Base-by-base conservation (phyloP, 1,140 invertebrate species). In the Manduca sexta region DNA sequence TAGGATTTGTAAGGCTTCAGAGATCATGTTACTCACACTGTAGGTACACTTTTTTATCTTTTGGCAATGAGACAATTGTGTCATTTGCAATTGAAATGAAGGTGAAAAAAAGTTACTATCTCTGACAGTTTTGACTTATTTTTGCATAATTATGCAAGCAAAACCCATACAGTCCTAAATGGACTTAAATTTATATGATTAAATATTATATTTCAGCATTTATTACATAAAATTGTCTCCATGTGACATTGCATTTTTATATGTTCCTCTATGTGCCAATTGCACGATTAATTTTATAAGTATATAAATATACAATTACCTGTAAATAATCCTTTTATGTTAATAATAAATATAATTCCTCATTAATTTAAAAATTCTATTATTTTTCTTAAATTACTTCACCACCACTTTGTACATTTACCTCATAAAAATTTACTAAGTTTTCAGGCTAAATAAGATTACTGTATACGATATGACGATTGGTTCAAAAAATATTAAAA, bases 341-440 rank as follows among this genome's bases (percentile, higher is more conserved):
- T 56, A 13, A 14, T 48, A 48, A 16, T 39, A 41, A 52, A 33
- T 49, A 56, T 46, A 47, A 39, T 29, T 26, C 42, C 31, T 43
- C 46, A 56, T 52, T 52, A 52, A 56, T 45, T 60, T 48, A 52
- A 37, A 49, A 52, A 58, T 58, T 58, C 52, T 8, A 52, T 42
- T 52, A 52, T 34, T 45, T 52, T 34, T 38, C 16, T 17, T 16
- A 45, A 46, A 52, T 46, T 40, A 15, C 31, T 38, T 42, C 44
- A 52, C 50, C 43, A 45, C 50, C 44, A 46, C 50, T 46, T 46
- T 30, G 34, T 16, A 39, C 37, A 10, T 16, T 13, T 39, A 10
- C 10, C 16, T 42, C 39, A 45, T 43, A 30, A 35, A 38, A 42
- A 34, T 52, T 13, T 46, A 16, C 41, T 51, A 21, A 21, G 49